phyloP scores from a whole-genome alignment of 1,140 invertebrate species.

The Solen grandis region DNA sequence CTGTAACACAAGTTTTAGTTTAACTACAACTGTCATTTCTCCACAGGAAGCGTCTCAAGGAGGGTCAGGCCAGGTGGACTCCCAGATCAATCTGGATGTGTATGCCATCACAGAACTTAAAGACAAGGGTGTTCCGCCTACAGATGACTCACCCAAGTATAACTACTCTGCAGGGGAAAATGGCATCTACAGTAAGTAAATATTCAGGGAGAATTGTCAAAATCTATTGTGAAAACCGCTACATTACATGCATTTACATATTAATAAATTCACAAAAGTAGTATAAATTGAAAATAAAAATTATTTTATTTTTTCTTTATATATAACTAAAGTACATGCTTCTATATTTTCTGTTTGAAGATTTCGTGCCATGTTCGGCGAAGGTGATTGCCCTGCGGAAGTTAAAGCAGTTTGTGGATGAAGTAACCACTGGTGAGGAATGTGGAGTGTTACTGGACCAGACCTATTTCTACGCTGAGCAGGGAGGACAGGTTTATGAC shows the following conservation, averaged over 20 bases:
- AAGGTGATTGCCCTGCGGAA: conserved; percentile 85
- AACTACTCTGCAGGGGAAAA: conserved; percentile 84
- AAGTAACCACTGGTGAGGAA: conserved; percentile 91
- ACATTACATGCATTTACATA: too few species aligned
- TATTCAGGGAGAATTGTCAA: neutral
- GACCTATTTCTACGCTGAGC: conserved; percentile 96
- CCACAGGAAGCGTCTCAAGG: conserved; percentile 89
- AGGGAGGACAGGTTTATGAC: conserved; percentile 99
- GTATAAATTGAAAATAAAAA: too few species aligned
- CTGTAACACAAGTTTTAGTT: too few species aligned
- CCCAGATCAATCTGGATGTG: conserved; percentile 93
- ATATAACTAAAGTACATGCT: too few species aligned
- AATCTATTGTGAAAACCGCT: neutral
- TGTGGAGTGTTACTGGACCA: conserved; percentile 95
- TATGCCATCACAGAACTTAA: conserved; percentile 96
- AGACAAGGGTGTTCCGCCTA: conserved; percentile 86
- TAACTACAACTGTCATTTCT: neutral
- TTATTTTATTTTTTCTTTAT: too few species aligned
- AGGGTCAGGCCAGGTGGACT: conserved; percentile 88
- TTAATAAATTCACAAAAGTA: too few species aligned
- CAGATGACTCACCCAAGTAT: conserved; percentile 97
- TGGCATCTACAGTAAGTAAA: conserved; percentile 77
- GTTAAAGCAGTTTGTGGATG: conserved; percentile 93
- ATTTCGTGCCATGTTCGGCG: conserved; percentile 81
- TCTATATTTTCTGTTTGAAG: too few species aligned